phyloP scores from a whole-genome alignment of 2,888 invertebrate species.

The Opisthograptis luteolata region DNA sequence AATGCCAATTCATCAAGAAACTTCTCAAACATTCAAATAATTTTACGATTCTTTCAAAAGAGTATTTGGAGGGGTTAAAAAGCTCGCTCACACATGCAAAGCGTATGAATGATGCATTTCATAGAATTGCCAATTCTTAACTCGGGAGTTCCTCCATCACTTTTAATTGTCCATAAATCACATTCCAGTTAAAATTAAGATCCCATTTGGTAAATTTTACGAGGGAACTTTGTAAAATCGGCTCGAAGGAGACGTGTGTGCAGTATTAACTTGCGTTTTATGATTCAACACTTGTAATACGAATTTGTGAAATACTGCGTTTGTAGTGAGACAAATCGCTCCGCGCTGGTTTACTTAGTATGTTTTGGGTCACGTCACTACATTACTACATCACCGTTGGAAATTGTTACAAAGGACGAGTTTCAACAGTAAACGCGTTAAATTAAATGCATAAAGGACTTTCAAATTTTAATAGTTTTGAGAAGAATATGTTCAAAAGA shows the following conservation, averaged over 20 bases:
- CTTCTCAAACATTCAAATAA: constrained; percentile 24
- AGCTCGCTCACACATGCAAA: constrained; percentile 30
- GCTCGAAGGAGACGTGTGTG: constrained; percentile 45
- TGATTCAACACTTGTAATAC: constrained; percentile 40
- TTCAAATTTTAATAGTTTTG: too few species aligned
- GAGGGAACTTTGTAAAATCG: constrained; percentile 53
- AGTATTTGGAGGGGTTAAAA: constrained; percentile 5
- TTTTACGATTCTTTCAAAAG: constrained; percentile 22
- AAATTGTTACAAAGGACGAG: too few species aligned
- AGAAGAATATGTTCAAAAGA: too few species aligned
- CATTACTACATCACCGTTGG: too few species aligned
- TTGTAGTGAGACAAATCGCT: constrained; percentile 12
- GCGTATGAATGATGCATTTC: constrained; percentile 42
- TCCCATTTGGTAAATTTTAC: constrained; percentile 58
- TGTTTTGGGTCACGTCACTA: constrained; percentile 3
- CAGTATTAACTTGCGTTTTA: constrained; percentile 48
- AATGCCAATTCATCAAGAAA: constrained; percentile 17
- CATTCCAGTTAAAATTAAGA: constrained; percentile 57
- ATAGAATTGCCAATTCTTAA: constrained; percentile 45
- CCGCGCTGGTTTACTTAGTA: constrained; percentile 4
- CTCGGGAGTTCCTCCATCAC: constrained; percentile 50
- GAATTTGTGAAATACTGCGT: constrained; percentile 17
- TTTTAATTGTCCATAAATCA: constrained; percentile 64
- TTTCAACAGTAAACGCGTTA: neutral
- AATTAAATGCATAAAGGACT: too few species aligned